phyloP scores from a whole-genome alignment of 2,113 vertebrate genomes.

The Columba janthina region DNA sequence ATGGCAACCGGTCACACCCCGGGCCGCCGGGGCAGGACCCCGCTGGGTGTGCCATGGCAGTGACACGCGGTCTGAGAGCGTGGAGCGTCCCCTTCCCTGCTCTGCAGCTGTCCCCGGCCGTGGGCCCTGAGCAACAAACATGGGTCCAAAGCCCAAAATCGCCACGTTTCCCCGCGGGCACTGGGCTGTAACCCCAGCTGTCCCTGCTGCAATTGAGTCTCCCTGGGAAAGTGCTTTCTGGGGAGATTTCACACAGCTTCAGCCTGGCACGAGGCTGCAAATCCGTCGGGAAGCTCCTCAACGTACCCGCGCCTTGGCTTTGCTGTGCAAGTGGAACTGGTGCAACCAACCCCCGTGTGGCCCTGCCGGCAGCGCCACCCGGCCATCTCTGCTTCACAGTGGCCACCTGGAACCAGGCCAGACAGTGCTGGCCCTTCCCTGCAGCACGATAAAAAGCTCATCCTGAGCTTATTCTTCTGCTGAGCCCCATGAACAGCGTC shows the following conservation, averaged over 20 bases:
- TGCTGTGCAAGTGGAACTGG: accelerated
- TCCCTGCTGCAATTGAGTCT: neutral
- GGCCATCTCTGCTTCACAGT: neutral
- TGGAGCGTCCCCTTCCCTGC: accelerated
- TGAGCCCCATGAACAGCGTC: accelerated
- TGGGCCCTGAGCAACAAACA: neutral
- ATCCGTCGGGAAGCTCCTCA: neutral
- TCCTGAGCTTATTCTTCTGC: neutral
- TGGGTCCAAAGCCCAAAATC: neutral
- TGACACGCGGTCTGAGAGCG: neutral
- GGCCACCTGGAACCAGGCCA: neutral
- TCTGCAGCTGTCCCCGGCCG: neutral
- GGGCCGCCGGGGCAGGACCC: accelerated
- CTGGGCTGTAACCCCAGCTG: accelerated
- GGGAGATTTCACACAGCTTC: neutral
- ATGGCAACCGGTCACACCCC: accelerated
- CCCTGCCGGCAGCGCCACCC: accelerated
- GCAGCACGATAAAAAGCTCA: neutral
- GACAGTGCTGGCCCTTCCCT: neutral
- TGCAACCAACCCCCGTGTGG: accelerated
- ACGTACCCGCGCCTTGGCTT: accelerated
- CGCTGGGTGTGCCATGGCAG: accelerated
- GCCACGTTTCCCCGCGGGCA: accelerated
- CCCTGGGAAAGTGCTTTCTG: neutral
- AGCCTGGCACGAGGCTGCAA: accelerated